Conservation (phyloP, 2,113 vertebrate species). For the Phocoena phocoena region DNA sequence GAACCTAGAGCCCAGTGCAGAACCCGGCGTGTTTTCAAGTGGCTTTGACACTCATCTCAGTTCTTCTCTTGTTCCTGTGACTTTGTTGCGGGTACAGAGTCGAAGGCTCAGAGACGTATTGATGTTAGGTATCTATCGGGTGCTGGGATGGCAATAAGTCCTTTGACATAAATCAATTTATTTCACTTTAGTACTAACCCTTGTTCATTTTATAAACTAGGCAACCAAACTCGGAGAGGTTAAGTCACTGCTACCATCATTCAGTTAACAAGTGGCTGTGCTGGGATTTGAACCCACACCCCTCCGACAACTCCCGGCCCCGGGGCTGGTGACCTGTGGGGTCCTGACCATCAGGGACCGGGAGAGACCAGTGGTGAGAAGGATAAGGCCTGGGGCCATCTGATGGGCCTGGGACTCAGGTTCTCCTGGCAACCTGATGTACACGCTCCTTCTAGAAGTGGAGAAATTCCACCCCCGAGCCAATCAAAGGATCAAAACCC, state of each 20-base stretch:
- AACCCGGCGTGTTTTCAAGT: background rate
- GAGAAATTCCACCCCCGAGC: no score
- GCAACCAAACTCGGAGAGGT: background rate
- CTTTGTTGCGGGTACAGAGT: no score
- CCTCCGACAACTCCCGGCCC: background rate
- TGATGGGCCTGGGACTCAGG: fast-evolving
- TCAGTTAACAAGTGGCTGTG: background rate
- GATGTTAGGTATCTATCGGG: background rate
- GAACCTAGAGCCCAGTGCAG: background rate
- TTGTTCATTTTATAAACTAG: background rate
- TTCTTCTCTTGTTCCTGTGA: fast-evolving
- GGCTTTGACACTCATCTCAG: fast-evolving
- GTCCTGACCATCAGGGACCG: fast-evolving
- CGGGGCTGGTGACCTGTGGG: background rate
- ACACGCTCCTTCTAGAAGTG: background rate
- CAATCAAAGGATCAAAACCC: background rate
- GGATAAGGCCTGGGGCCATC: background rate
- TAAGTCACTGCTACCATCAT: fast-evolving
- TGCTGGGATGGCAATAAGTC: no score
- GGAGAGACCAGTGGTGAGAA: fast-evolving
- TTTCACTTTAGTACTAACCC: background rate
- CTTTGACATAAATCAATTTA: fast-evolving
- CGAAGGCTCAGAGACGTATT: no score
- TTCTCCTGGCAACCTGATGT: background rate
- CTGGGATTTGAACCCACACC: background rate